A percentile compares a stretch with the other conserved stretches of the same genome.
Conservation (phyloP, 2,888 invertebrate species). For the Nymphalis urticae region DNA sequence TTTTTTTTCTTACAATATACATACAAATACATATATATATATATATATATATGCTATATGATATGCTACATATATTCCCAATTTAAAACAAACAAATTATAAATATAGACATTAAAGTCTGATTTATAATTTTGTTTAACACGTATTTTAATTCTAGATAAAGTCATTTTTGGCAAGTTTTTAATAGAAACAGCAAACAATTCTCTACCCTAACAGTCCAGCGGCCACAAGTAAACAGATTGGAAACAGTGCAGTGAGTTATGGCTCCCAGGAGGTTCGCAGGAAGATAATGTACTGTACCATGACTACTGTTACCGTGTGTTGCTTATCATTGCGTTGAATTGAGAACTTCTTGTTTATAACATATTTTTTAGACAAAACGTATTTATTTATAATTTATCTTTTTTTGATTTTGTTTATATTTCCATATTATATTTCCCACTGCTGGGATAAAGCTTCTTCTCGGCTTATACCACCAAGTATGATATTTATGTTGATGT, state of each 20-base stretch:
- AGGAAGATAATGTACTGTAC: constrained; percentile 32
- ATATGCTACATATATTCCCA: too few relatives aligned
- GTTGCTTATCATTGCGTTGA: constrained; percentile 3
- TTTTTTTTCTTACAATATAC: too few relatives aligned
- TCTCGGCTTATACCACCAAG: too few relatives aligned
- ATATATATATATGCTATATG: too few relatives aligned
- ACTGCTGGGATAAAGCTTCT: too few relatives aligned
- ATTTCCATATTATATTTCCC: too few relatives aligned
- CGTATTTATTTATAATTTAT: not conserved
- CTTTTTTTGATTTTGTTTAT: too few relatives aligned
- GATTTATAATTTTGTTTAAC: not conserved
- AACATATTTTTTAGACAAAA: not conserved
- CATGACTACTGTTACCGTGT: constrained; percentile 17
- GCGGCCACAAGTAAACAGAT: constrained; percentile 39
- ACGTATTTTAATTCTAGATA: constrained; percentile 6
- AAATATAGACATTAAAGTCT: not conserved
- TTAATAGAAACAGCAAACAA: constrained; percentile 11
- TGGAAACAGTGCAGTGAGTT: constrained; percentile 45
- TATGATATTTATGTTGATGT: too few relatives aligned
- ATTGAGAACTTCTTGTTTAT: not conserved
- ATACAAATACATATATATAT: too few relatives aligned
- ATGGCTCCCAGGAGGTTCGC: constrained; percentile 45
- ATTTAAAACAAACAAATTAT: too few relatives aligned
- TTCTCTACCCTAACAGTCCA: constrained; percentile 22
- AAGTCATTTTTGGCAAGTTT: constrained; percentile 4